phyloP scores from a whole-genome alignment of 2,797 vertebrate genomes.

The Rhynchonycteris naso region DNA sequence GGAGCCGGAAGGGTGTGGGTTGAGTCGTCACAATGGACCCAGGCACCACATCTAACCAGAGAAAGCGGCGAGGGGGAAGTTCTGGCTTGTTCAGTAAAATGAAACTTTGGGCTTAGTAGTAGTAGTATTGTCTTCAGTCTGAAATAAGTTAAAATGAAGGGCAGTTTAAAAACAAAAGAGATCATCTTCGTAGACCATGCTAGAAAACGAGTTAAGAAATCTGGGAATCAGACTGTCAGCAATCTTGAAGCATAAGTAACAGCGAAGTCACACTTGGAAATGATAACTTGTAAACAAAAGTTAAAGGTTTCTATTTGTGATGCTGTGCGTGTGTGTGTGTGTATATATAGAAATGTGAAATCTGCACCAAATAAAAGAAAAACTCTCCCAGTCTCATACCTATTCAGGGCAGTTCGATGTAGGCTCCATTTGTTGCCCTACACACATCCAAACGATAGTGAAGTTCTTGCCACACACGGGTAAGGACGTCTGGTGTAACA shows the following conservation, averaged over 20 bases:
- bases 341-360: no score
- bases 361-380: no score
- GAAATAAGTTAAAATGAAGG: slow-evolving; percentile 2
- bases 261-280: background rate
- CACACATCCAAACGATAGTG: no score
- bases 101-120: background rate
- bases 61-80: background rate
- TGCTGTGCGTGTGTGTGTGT: no score
- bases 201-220: slow-evolving; percentile 4
- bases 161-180: background rate
- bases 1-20: background rate
- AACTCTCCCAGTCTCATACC: no score
- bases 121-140: background rate
- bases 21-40: no score
- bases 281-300: background rate
- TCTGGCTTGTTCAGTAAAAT: background rate
- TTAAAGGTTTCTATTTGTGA: background rate
- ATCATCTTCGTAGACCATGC: background rate
- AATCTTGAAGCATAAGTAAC: background rate
- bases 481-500: no score
- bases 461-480: no score
- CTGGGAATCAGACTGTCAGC: background rate
- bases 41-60: background rate
- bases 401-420: no score
- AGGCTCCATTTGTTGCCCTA: no score